Evolutionary conservation across 2,888 invertebrate species (phyloP), one percentile per base, ranked within the genome.

Genomic region (Meiosimyza platycephala): DNA sequence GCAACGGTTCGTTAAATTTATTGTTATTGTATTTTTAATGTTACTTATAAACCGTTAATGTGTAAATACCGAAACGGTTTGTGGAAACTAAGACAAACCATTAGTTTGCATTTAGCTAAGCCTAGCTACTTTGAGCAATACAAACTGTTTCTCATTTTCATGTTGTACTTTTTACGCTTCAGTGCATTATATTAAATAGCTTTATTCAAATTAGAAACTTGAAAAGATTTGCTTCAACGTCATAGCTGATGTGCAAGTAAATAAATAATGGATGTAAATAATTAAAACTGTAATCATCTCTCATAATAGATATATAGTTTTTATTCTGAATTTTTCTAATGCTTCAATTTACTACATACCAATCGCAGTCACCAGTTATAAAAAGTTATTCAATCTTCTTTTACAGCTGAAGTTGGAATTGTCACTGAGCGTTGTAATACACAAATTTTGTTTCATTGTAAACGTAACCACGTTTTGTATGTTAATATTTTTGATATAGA

Each of bases 191-290:
- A n/a, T n/a, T n/a, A 54, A 40, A 5, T 40, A 1, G 40, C 28
- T 28, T 28, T 63, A 63, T 70, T 70, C 54, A 62, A 52, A 70
- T 70, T 62, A 70, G 70, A 62, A 40, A 33, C 52, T 70, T 54
- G 3, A 60, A 60, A 47, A 57, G 51, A 60, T 28, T 55, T 13
- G 28, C 59, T 69, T 65, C 28, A 28, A 65, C 51, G 28, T 22
- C n/a, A 22, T 33, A 28, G 57, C 22, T 51, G 13, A 51, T 64
- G 28, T 15, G 48, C 33, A 40, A 40, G 6, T 40, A 9, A 40
- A 40, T 40, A n/a, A n/a, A n/a, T n/a, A 57, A 18, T 62, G 62
- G 62, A 52, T 63, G 40, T 63, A 70, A 63, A 63, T 52, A 70
- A 63, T 54, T 52, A 47, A 63, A 63, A 54, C 62, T 63, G 40